Percentiles rank a stretch among this genome's conserved stretches.
These are phyloP conservation scores for Hydropotes inermis DNA, from an alignment of 2,113 vertebrate genomes.

Conservation along the genomic window DNA sequence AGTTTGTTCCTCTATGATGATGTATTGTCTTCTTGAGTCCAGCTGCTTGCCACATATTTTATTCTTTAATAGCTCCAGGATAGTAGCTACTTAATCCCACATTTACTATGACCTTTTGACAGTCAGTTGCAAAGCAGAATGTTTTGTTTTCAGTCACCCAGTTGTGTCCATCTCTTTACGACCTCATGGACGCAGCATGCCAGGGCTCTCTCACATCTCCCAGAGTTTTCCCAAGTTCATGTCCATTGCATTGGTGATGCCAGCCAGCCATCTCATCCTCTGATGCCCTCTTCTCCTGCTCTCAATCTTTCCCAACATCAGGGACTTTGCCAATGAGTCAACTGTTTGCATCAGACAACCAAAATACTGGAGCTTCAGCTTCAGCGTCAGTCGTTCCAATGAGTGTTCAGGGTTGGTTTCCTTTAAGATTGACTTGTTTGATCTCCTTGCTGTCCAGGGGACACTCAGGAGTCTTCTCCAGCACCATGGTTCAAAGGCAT, in stretches of 20 bases:
- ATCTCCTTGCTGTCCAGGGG: background rate
- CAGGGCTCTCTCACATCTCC: background rate
- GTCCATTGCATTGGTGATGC: background rate
- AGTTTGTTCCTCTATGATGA: background rate
- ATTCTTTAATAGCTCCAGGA: background rate
- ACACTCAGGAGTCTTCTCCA: background rate
- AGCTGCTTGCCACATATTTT: background rate
- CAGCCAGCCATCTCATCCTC: background rate
- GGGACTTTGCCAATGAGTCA: background rate
- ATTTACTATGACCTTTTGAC: background rate
- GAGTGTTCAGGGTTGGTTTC: background rate
- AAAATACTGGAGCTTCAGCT: background rate
- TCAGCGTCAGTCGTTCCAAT: background rate
- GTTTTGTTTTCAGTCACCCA: background rate
- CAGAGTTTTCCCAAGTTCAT: background rate
- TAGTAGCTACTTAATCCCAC: background rate
- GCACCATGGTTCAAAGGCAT: background rate
- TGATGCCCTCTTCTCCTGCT: background rate
- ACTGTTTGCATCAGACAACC: background rate
- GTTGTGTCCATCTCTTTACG: background rate
- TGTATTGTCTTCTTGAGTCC: background rate
- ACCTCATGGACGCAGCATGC: fast-evolving
- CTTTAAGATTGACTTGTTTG: background rate
- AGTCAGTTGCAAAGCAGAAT: background rate
- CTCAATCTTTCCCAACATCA: background rate